phyloP scores from a whole-genome alignment of 2,888 invertebrate genomes.

The Congeria kusceri region DNA sequence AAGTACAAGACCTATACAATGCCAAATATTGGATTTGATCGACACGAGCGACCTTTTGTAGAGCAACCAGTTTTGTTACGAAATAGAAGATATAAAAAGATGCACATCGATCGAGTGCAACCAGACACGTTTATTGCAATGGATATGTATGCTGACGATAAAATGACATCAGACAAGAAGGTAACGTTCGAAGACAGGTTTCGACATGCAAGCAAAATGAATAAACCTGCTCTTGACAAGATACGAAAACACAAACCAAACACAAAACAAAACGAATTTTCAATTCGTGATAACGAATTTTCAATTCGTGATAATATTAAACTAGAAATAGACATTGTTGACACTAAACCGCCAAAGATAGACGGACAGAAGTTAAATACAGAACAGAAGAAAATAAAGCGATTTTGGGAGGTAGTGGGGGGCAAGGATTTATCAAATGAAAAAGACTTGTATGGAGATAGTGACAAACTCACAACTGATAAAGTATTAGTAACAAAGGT shows the following conservation, averaged over 20 bases:
- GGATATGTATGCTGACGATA: not conserved
- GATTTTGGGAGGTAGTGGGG: slow-evolving; percentile 58
- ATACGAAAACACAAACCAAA: not conserved
- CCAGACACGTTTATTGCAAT: not conserved
- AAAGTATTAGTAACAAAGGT: slow-evolving; percentile 53
- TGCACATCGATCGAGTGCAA: not conserved
- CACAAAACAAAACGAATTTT: not conserved
- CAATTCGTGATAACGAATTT: slow-evolving; percentile 31
- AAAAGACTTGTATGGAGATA: slow-evolving; percentile 28
- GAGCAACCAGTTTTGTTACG: not conserved
- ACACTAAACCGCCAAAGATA: slow-evolving; percentile 13
- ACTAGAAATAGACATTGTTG: slow-evolving; percentile 49
- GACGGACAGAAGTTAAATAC: slow-evolving; percentile 13
- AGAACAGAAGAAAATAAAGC: slow-evolving; percentile 48
- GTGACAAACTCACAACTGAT: slow-evolving; percentile 10
- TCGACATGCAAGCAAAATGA: not conserved
- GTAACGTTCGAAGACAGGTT: not conserved
- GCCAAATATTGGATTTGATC: not conserved
- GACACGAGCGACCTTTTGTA: not conserved
- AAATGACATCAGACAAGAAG: not conserved
- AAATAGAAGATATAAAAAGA: not conserved
- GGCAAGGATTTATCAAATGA: slow-evolving; percentile 26
- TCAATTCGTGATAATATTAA: slow-evolving; percentile 49
- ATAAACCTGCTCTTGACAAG: not conserved
- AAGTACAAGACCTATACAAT: slow-evolving; percentile 1